Evolutionary conservation across 2,113 vertebrate species (phyloP), one percentile per base, ranked within the genome.

Genomic region (Sphyrna mokarran): DNA sequence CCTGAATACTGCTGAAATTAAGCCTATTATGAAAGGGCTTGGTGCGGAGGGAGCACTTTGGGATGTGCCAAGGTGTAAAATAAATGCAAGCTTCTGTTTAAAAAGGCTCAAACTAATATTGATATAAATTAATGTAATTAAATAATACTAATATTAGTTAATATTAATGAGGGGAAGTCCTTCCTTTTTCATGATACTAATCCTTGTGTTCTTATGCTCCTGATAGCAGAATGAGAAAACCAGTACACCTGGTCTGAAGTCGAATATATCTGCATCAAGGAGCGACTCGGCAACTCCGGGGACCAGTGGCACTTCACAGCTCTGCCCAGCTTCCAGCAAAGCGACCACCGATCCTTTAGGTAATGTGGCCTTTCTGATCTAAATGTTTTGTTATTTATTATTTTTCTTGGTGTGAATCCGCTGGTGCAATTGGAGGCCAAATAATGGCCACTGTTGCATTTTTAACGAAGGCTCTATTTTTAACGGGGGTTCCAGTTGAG

Each of bases 191-290:
- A 54, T 54, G 48, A 54, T 54, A 54, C 48, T 54, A 54, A 4
- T 54, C 5, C 48, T 54, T 54, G 48, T 54, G 48, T 54, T 54
- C 48, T 70, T 69, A 3, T 95, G 93, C 48, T 95, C 37, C 69
- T 72, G 66, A 14, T 72, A n/a, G 40, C 96, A 99, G 98, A 98
- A 98, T 96, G 98, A 99, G 97, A 99, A 99, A 96, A 98, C 98
- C n/a, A 98, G 97, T 33, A 99, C 98, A 0, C 98, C 98, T 26
- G 98, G 98, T 89, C 97, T 99, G 96, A 99, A 99, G 96, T 98
- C 98, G 76, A 98, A 98, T 95, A 98, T 98, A 0, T 98, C 98
- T 0, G 98, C 98, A 48, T 98, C 98, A 37, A 98, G 98, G 96
- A 96, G 96, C 0, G 98, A 99, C 5, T 96, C 97, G 0, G 96